Evolutionary conservation across 2,888 invertebrate genomes (phyloP), one percentile per base, ranked within the genome.

Genomic region (Hydraecia micacea): DNA sequence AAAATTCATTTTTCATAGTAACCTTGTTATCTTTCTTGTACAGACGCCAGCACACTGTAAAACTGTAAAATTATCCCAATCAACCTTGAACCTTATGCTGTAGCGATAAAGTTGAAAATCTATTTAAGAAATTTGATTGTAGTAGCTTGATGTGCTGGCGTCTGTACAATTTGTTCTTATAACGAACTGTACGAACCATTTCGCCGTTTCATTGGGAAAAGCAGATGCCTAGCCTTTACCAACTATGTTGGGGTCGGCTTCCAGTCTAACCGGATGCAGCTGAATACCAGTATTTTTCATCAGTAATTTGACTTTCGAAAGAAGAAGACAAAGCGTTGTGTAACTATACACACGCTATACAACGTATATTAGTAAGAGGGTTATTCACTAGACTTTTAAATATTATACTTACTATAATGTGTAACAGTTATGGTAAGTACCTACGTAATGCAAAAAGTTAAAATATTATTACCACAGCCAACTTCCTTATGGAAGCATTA

Each of bases 401-500:
- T 42, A 42, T 49, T 18, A 21, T 18, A 21, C 21, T 49, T 21
- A 21, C 28, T 60, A 7, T 60, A 28, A 13, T 58, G n/a, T 58
- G n/a, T 28, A 15, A 62, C 1, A 39, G 25, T 3, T 39, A 46
- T n/a, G 21, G 7, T 6, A 21, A 46, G 42, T 6, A 32, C 32
- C 4, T 21, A 36, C 25, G 52, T 46, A 42, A 77, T 60, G 15
- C 36, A 52, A 67, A 77, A 77, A 67, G 39, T 52, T 52, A 66
- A 67, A 67, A 79, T 65, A 75, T 55, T 65, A 63, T 75, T 46
- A 52, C 25, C 15, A 46, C 28, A 62, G 21, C 42, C 42, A 55
- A 62, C 67, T 84, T 83, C 46, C 55, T 55, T 68, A 79, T 63
- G 28, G 28, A 58, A 72, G 11, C 62, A 49, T 85, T 46, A 68